A percentile compares a stretch with the other conserved stretches of the same genome.
Conservation (phyloP, 2,797 vertebrate genomes). For the Platyrinchus mystaceus region DNA sequence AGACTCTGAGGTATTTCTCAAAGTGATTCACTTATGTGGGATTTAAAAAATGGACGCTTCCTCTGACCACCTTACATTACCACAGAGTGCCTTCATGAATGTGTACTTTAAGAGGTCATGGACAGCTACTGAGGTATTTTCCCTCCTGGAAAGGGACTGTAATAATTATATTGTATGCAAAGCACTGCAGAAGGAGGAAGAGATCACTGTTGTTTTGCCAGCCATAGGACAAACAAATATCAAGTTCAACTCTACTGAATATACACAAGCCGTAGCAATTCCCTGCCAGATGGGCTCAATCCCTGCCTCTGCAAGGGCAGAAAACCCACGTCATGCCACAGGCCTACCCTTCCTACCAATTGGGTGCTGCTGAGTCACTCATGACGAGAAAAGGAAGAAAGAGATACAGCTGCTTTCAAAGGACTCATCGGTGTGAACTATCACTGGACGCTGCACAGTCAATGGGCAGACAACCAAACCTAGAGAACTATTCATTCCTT, state of each 20-base stretch:
- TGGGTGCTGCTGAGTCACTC: not conserved
- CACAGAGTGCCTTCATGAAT: not conserved
- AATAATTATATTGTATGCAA: not conserved
- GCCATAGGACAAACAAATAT: not conserved
- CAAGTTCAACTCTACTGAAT: not conserved
- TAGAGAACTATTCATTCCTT: not conserved
- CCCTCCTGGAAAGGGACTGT: not conserved
- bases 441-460: not conserved
- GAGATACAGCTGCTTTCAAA: not conserved
- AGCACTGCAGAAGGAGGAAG: accelerated
- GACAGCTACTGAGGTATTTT: not conserved
- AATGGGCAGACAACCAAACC: accelerated
- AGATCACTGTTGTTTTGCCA: accelerated
- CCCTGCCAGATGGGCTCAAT: not conserved
- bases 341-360: accelerated
- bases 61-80: not conserved
- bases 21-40: not conserved
- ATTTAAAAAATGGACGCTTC: not conserved
- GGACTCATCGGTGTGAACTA: accelerated
- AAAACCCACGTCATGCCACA: accelerated
- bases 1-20: not conserved
- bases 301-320: not conserved
- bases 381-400: accelerated
- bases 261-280: not conserved
- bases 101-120: not conserved